phyloP scores from a whole-genome alignment of 2,888 invertebrate genomes.

The Acronicta alni region DNA sequence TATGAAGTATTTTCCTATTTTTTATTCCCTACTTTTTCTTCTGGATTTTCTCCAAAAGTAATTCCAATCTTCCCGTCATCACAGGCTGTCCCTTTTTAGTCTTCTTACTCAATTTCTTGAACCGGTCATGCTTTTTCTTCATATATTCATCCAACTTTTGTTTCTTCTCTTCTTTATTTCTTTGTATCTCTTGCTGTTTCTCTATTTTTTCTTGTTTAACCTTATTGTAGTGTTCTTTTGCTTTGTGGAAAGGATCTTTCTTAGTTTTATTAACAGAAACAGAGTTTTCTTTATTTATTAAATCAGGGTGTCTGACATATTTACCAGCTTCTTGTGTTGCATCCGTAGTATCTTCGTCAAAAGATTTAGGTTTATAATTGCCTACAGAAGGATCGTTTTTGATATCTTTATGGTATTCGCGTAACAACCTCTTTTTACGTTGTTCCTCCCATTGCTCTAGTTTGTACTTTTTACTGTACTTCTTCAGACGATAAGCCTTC shows the following conservation, averaged over 20 bases:
- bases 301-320: constrained; percentile 83
- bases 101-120: constrained; percentile 92
- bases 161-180: constrained; percentile 88
- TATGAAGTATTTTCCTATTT: no score
- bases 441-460: constrained; percentile 92
- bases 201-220: constrained; percentile 88
- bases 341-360: constrained; percentile 84
- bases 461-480: constrained; percentile 92
- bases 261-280: constrained; percentile 59
- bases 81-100: constrained; percentile 95
- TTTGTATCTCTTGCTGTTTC: constrained; percentile 83
- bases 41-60: constrained; percentile 94
- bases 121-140: constrained; percentile 91
- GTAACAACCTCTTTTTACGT: constrained; percentile 88
- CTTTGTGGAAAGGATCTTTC: constrained; percentile 84
- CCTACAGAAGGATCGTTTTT: constrained; percentile 81
- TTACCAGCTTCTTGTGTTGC: constrained; percentile 67
- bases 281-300: constrained; percentile 68
- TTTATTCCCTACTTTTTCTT: constrained; percentile 49
- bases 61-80: constrained; percentile 94
- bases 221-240: constrained; percentile 86
- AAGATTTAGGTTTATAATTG: constrained; percentile 83
- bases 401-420: constrained; percentile 89
- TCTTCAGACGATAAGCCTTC: constrained; percentile 90
- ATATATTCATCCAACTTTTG: constrained; percentile 91